Evolutionary conservation across 1,140 invertebrate species (phyloP), one percentile per base, ranked within the genome.

Genomic region (Holcopasites calliopsidis): DNA sequence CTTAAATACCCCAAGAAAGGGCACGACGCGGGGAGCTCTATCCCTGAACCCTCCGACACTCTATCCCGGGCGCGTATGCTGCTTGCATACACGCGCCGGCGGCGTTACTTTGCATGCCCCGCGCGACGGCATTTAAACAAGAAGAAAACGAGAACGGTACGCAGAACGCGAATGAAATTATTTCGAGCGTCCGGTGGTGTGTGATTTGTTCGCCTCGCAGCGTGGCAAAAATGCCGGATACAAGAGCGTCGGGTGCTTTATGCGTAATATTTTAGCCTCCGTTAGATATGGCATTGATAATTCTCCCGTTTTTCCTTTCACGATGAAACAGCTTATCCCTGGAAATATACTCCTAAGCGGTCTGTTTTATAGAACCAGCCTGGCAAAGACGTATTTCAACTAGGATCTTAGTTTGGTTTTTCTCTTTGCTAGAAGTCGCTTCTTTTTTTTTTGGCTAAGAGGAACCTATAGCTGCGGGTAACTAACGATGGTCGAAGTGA

Each of bases 141-240:
- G 79, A 84, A 78, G 66, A 86, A 87, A 80, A 77, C 69, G 77
- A 76, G 61, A 73, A 57, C 74, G 54, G 74, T 65, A 77, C 70
- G 78, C 62, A 69, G 47, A 83, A 82, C 84, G 68, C 83, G 85
- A 86, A 86, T 85, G 79, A 83, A 79, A 87, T 87, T 87, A 86
- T 86, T 87, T 85, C 79, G 71, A 82, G 76, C 76, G 58, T 69
- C 58, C 26, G 44, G 47, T 26, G 28, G 71, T 70, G 79, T n/a
- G n/a, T n/a, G n/a, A 79, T 81, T 81, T 76, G 31, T 71, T 50
- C 7, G 35, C 57, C 40, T 35, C 42, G 7, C 26, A 31, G 18
- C 35, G 44, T 23, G 6, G 31, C 35, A 80, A 82, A 80, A 80
- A 58, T 40, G 4, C 21, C 1, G 2, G 23, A 8, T 62, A 72